Conservation (phyloP, 2,797 vertebrate genomes). For the Orestias chungarensis region DNA sequence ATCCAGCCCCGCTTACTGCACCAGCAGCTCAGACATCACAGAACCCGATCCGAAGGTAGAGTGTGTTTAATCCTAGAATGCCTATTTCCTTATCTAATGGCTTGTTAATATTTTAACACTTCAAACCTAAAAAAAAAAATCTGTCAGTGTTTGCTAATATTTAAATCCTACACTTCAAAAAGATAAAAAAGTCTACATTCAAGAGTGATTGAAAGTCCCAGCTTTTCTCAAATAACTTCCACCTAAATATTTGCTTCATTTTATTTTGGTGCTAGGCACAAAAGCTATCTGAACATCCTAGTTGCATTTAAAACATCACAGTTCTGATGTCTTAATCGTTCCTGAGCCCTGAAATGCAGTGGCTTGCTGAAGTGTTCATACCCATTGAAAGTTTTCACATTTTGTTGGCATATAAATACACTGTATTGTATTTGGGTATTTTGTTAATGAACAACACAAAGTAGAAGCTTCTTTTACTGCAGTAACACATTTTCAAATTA, state of each 20-base stretch:
- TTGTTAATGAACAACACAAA: background rate
- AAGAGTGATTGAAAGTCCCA: background rate
- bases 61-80: too few species aligned
- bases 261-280: background rate
- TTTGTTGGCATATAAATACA: background rate
- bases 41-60: constrained; percentile 91
- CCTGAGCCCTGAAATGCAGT: background rate
- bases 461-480: background rate
- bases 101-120: background rate
- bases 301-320: background rate
- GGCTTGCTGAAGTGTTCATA: background rate
- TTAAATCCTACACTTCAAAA: background rate
- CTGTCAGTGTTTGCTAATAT: background rate
- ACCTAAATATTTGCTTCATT: background rate
- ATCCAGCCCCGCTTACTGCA: constrained; percentile 95
- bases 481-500: background rate
- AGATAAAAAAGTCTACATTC: background rate
- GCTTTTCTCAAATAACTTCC: background rate
- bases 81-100: background rate
- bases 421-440: background rate
- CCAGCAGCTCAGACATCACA: constrained; percentile 97
- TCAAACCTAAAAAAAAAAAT: background rate
- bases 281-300: background rate
- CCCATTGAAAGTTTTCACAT: background rate
- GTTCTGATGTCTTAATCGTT: too few species aligned